Evolutionary conservation across 2,888 invertebrate genomes (phyloP).

Genomic region (Ennomos erosarius): DNA sequence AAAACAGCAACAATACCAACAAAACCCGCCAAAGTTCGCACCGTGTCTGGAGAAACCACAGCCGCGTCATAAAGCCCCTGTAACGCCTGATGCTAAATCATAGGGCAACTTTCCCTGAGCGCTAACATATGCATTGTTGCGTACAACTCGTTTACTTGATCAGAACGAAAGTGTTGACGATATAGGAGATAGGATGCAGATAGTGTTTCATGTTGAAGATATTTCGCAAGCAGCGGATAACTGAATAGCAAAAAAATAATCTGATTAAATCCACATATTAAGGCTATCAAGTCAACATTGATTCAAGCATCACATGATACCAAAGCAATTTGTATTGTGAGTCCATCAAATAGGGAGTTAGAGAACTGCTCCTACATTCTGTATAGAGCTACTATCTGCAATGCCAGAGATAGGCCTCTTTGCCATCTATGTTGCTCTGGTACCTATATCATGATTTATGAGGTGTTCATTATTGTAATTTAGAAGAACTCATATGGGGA

Average conservation of each 20-base stretch:
- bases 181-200: conserved; percentile 6
- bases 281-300: no score
- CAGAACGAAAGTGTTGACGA: conserved; percentile 34
- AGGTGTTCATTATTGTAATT: no score
- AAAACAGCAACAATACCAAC: not conserved
- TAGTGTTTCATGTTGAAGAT: not conserved
- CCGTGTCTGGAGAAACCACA: conserved; percentile 21
- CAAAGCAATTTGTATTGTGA: no score
- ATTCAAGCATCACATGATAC: no score
- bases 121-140: conserved; percentile 36
- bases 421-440: no score
- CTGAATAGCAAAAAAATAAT: not conserved
- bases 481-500: no score
- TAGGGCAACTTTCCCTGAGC: conserved; percentile 32
- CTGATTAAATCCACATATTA: no score
- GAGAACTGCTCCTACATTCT: no score
- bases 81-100: conserved; percentile 24
- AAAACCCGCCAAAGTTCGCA: conserved; percentile 12
- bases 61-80: conserved; percentile 4
- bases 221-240: not conserved
- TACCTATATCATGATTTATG: no score
- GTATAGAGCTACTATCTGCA: no score
- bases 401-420: no score
- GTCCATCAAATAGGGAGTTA: no score
- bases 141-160: conserved; percentile 34